A percentile compares a stretch with the other conserved stretches of the same genome.
phyloP scores from a whole-genome alignment of 2,113 vertebrate genomes.

The Gracilinanus agilis region DNA sequence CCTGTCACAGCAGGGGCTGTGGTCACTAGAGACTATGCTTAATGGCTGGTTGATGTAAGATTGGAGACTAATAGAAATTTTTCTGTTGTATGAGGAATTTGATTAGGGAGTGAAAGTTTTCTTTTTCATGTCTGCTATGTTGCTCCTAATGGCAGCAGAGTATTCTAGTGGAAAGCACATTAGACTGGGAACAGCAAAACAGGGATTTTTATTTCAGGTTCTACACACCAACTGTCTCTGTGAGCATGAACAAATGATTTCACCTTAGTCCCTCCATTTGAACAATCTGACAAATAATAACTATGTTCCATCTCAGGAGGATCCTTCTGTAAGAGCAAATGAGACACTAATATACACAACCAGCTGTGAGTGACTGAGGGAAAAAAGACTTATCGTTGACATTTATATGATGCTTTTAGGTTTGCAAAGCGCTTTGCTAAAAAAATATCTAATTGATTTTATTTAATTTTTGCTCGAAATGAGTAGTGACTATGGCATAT shows the following conservation, averaged over 20 bases:
- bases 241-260: background rate
- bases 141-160: background rate
- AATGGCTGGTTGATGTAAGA: slow-evolving; percentile 1
- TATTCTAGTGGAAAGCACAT: slow-evolving; percentile 15
- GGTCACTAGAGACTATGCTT: slow-evolving; percentile 8
- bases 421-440: background rate
- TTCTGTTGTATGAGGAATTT: slow-evolving; percentile 14
- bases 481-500: background rate
- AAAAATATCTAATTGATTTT: background rate
- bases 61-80: slow-evolving; percentile 24
- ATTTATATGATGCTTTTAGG: background rate
- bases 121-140: background rate
- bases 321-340: background rate
- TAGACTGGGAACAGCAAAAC: background rate
- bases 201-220: background rate
- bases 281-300: slow-evolving; percentile 26
- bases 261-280: background rate
- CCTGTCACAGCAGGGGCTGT: slow-evolving; percentile 23
- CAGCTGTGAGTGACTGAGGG: background rate
- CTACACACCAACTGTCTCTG: background rate
- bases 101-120: slow-evolving; percentile 14
- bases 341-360: background rate
- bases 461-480: background rate
- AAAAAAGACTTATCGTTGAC: background rate
- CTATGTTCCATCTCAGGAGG: background rate